Base-by-base conservation (phyloP, 1,140 invertebrate species). In the Zaprionus davidi region DNA sequence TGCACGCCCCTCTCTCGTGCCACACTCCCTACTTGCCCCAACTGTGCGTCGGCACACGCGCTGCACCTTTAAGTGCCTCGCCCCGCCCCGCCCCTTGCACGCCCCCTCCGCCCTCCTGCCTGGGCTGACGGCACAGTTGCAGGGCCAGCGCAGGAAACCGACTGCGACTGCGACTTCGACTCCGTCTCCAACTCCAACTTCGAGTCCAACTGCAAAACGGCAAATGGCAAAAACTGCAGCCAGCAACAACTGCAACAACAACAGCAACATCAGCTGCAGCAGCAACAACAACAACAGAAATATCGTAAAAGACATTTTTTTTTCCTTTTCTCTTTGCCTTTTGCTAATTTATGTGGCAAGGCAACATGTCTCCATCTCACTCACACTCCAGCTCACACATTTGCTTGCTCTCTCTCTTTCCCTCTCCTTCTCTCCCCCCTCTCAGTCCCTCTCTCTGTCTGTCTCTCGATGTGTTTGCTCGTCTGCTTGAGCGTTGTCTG, bases 21-120 rank as follows among this genome's bases (percentile, higher is more conserved):
- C 57, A 60, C 17, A 24, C 15, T 28, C 13, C 31, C 26, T 31
- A n/a, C 55, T 17, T 17, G n/a, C 20, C 57, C 24, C 38, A 17
- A 17, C 34, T 31, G 22, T 79, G 85, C 85, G 85, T 90, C 83
- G 84, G 84, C 84, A 88, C 84, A 88, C 84, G 83, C 83, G 84
- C 84, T 88, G 84, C 84, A 90, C 84, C 84, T 88, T 88, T 88
- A 88, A 88, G 84, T 88, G 84, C 78, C 78, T 73, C 70, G 58
- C 66, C 62, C 49, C 67, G 51, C 58, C 64, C 51, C 62, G 20
- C 20, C 20, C 20, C n/a, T 9, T 9, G 51, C 59, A 44, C n/a
- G 26, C 17, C 36, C 13, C 38, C 26, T 1, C 15, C 36, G 2
- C 15, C 49, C 4, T 1, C 20, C 15, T 31, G 34, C 72, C 58